Percentiles rank a stretch among this genome's conserved stretches.
These are phyloP conservation scores for Catocala sponsa DNA, from an alignment of 2,888 invertebrate species.

Conservation along the genomic window DNA sequence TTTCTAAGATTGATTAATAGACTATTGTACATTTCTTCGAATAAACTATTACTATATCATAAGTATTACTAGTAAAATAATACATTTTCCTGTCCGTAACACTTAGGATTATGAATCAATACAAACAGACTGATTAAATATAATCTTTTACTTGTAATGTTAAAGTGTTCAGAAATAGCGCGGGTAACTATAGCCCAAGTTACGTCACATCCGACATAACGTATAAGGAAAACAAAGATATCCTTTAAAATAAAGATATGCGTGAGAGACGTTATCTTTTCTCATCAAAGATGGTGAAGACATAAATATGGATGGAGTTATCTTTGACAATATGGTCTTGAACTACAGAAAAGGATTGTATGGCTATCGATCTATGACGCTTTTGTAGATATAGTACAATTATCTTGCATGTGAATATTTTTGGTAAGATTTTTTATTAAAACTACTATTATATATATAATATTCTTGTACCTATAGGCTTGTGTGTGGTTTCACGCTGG, in stretches of 20 bases:
- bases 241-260: constrained; percentile 10
- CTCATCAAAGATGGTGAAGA: constrained; percentile 2
- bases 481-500: too few relatives aligned
- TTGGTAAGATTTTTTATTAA: too few relatives aligned
- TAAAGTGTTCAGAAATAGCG: not conserved
- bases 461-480: too few relatives aligned
- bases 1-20: too few relatives aligned
- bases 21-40: too few relatives aligned
- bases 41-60: too few relatives aligned
- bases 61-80: not conserved
- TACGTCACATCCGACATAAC: constrained; percentile 6
- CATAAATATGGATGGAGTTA: not conserved
- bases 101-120: not conserved
- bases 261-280: not conserved
- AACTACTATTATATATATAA: too few relatives aligned
- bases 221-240: constrained; percentile 1
- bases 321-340: not conserved
- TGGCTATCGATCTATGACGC: too few relatives aligned
- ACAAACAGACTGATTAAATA: not conserved
- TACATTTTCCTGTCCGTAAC: not conserved
- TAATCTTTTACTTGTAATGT: not conserved
- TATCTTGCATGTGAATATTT: too few relatives aligned
- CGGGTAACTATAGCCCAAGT: not conserved
- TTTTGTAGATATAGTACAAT: too few relatives aligned
- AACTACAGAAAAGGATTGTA: too few relatives aligned